Base-by-base conservation (phyloP, 1,140 invertebrate genomes). In the Atta colombica region DNA sequence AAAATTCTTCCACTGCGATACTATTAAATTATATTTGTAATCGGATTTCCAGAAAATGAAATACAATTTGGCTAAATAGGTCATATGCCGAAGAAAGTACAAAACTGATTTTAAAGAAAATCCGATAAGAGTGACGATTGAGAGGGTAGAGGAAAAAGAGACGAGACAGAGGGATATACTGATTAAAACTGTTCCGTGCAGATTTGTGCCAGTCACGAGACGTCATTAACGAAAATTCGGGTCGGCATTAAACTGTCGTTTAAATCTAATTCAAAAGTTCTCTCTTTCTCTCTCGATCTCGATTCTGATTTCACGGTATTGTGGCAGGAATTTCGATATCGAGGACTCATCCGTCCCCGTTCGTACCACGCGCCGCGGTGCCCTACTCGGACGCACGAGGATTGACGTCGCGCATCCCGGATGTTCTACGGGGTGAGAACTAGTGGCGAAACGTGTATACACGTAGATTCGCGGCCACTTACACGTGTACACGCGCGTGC, bases 391-490 rank as follows among this genome's bases (percentile, higher is more conserved):
- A 63, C 53, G 25, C 31, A 55, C 12, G 35, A 68, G 58, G 58
- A 72, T 78, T 58, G 58, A 45, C 53, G 84, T 45, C 66, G 53
- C 55, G 65, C 72, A 68, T 86, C 31, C 72, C 49, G 74, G 66
- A 63, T 31, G 60, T 77, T 77, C 49, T 53, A 65, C 66, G 53
- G 68, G 74, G 74, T 60, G 74, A 80, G 66, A 86, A 89, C 78
- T 75, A 68, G 65, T 75, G 35, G 49, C 77, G 31, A 84, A 55
- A 74, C 55, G 53, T 82, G 80, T 82, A 82, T 82, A 82, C 80
- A 82, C 80, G 80, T 84, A 84, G 45, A 74, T 72, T 84, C 80
- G 80, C 53, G 80, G 80, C 80, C 21, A 58, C 74, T 25, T 88
- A 80, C 49, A 53, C 66, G 75, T 39, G 31, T 53, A 77, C 49